Base-by-base conservation (phyloP, 2,797 vertebrate species). In the Rhinichthys osculus region DNA sequence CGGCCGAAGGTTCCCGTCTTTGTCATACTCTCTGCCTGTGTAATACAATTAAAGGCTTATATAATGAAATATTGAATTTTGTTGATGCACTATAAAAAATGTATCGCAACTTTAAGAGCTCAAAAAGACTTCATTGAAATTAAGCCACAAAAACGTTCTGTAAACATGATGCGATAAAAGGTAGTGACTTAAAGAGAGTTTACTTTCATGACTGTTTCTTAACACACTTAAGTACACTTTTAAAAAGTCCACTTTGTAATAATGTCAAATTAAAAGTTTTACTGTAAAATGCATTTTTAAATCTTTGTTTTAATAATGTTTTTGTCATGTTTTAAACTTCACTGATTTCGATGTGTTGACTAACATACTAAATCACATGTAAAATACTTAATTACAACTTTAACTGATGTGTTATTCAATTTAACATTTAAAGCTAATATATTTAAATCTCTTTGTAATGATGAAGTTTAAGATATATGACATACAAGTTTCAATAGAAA, bases 21-120 rank as follows among this genome's bases (percentile, higher is more conserved):
- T 98, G 90, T 99, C 98, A 0, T 99, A 99, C 90, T 99, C 97
- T 0, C 98, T 95, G 54, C 98, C 98, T 99, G 93, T 2, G 5
- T 80, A 27, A 78, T 44, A 71, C 38, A 78, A 40, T 44, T 17
- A 83, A 38, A 74, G 1, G 40, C 4, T 33, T 19, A 14, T 44
- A 42, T 59, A 9, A 78, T 78, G 23, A 27, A 27, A 27, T 42
- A 42, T 62, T 3, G 76, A 11, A 40, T 78, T 62, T 5, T 23
- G 21, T 33, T 66, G 30, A 33, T 17, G 27, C 16, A 66, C 64
- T 66, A 14, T 66, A 33, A 69, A 52, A 70, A 23, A 40, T 70
- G 19, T 11, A 70, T 21, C 2, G 67, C 30, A 33, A 66, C 27
- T 16, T 73, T 52, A 30, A 21, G 44, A 74, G n/a, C 71, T 73